phyloP scores from a whole-genome alignment of 2,888 invertebrate species.

The Urechis unicinctus region DNA sequence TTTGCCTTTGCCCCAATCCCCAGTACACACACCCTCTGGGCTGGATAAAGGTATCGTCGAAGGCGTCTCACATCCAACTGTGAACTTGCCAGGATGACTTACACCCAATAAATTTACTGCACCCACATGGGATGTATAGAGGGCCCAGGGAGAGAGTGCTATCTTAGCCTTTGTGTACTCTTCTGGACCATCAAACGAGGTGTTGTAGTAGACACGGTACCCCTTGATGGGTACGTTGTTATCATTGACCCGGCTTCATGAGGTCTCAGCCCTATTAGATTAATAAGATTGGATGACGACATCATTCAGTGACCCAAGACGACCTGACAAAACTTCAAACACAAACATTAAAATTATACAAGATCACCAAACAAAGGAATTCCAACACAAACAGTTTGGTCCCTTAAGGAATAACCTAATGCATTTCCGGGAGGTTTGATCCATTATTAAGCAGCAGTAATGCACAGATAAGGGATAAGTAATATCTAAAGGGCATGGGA shows the following conservation, averaged over 20 bases:
- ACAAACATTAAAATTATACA: not conserved
- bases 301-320: slow-evolving; percentile 59
- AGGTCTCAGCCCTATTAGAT: slow-evolving; percentile 66
- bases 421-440: too few species aligned
- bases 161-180: slow-evolving; percentile 7
- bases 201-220: slow-evolving; percentile 36
- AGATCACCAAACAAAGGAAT: not conserved
- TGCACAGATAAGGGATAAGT: too few species aligned
- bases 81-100: slow-evolving; percentile 71
- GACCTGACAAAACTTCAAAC: slow-evolving; percentile 57
- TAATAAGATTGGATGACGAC: slow-evolving; percentile 55
- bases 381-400: too few species aligned
- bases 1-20: slow-evolving; percentile 68
- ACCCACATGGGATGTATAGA: slow-evolving; percentile 89
- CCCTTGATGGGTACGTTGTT: slow-evolving; percentile 33
- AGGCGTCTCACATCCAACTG: slow-evolving; percentile 67
- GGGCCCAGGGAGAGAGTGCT: slow-evolving; percentile 82
- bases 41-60: slow-evolving; percentile 85
- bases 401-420: too few species aligned
- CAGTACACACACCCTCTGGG: slow-evolving; percentile 85
- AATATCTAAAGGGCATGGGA: too few species aligned
- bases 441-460: too few species aligned
- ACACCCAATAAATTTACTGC: slow-evolving; percentile 90
- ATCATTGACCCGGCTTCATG: slow-evolving; percentile 60
- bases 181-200: slow-evolving; percentile 27